Base-by-base conservation (phyloP, 2,113 vertebrate species). In the Phalacrocorax pelagicus region DNA sequence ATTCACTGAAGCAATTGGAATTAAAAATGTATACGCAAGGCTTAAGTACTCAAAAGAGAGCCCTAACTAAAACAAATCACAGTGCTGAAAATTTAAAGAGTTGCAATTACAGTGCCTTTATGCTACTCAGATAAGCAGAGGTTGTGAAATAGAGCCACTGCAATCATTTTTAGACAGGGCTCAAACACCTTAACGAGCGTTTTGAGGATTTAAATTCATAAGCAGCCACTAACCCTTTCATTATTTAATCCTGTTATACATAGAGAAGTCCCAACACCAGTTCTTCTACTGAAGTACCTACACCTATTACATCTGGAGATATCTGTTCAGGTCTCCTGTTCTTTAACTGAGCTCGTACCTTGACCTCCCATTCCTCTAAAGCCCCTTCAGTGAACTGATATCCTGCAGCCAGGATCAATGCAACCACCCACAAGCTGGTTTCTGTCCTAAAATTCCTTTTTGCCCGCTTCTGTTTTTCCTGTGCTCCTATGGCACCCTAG, bases 11-110 rank as follows among this genome's bases (percentile, higher is more conserved):
- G 72, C 55, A 96, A 91, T 38, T 73, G 59, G 86, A 98, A 97
- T 98, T 97, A 97, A 97, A 98, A 97, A 97, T 97, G 77, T 73
- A 96, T 96, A 90, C 54, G 36, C 57, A 77, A 96, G n/a, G 17
- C 46, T 95, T 95, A 96, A 97, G 73, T 65, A 90, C 67, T 97
- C 88, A 92, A 97, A 97, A 96, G 75, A 96, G 92, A 97, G 59
- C 71, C 92, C 83, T 95, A 80, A 97, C 79, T 96, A 95, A 97
- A 97, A 96, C 70, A 96, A 90, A 97, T 90, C 70, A 88, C 20
- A n/a, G 49, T 92, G 13, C 42, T 98, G 95, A 96, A 98, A 97
- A 94, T 94, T 96, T 97, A 96, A 88, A 96, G 94, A 95, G 74
- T 46, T 95, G 85, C 52, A 92, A 88, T 97, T 97, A 92, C 80